Percentiles rank a stretch among this genome's conserved stretches.
These are phyloP conservation scores for Apocrypta bakeri DNA, from an alignment of 1,140 invertebrate genomes.

Conservation along the genomic window DNA sequence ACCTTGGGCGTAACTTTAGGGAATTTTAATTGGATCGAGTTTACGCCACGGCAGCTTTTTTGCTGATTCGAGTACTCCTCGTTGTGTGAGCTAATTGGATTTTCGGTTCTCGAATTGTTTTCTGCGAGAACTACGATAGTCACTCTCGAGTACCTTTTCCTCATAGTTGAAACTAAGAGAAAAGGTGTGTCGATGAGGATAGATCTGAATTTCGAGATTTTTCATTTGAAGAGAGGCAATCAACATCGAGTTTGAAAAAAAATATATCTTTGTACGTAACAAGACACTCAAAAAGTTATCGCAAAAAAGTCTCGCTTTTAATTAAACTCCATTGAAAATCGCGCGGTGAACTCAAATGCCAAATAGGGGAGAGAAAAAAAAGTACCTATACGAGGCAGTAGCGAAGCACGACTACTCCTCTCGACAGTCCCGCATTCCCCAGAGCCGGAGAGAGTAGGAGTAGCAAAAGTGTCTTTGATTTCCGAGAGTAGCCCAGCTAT, in stretches of 20 bases:
- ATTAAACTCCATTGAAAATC: not conserved
- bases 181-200: too few species aligned
- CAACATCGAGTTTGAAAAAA: not conserved
- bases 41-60: not conserved
- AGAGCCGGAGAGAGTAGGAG: not conserved
- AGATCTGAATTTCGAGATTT: too few species aligned
- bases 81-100: not conserved
- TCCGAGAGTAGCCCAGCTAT: slow-evolving; percentile 52
- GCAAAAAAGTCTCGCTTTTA: not conserved
- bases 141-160: too few species aligned
- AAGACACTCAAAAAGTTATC: too few species aligned
- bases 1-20: not conserved
- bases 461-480: slow-evolving; percentile 65
- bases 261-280: not conserved
- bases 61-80: not conserved
- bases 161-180: too few species aligned
- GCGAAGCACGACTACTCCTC: not conserved
- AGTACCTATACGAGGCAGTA: not conserved
- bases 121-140: too few species aligned
- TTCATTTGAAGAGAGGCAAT: slow-evolving; percentile 2
- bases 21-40: slow-evolving; percentile 11
- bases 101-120: not conserved
- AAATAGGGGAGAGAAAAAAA: not conserved
- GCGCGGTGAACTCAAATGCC: too few species aligned
- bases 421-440: not conserved